phyloP scores from a whole-genome alignment of 2,113 vertebrate genomes.

The Engraulis encrasicolus region DNA sequence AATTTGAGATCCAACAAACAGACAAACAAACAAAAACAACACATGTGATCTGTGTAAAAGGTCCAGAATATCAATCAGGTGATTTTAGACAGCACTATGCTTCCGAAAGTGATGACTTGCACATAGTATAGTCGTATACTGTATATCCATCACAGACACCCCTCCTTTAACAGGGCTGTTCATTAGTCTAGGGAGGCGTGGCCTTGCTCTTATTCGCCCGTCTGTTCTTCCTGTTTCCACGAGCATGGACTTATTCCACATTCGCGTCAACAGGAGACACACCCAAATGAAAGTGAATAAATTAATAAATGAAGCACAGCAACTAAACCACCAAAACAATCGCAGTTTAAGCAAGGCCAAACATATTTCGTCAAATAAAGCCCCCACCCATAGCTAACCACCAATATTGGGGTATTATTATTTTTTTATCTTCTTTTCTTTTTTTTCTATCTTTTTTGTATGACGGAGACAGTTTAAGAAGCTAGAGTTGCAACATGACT shows the following conservation, averaged over 20 bases:
- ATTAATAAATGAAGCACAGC: conserved; percentile 19
- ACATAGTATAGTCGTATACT: neutral
- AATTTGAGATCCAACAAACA: neutral
- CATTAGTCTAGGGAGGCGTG: neutral
- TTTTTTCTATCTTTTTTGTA: neutral
- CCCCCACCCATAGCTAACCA: neutral
- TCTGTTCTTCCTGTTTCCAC: neutral
- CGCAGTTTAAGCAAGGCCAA: neutral
- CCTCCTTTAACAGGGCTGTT: neutral
- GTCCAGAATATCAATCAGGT: neutral
- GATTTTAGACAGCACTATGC: neutral
- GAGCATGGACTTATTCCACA: neutral
- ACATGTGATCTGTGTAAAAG: neutral
- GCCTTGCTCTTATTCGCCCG: neutral
- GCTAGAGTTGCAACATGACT: neutral
- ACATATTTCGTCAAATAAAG: neutral
- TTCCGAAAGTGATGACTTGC: neutral
- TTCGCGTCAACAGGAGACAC: neutral
- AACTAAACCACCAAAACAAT: neutral
- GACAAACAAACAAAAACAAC: neutral
- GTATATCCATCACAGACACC: neutral
- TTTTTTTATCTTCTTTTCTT: neutral
- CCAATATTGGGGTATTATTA: too few relatives aligned
- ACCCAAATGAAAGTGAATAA: conserved; percentile 34
- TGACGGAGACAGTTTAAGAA: neutral